phyloP scores from a whole-genome alignment of 64 coral and sea anemone genomes.

The Orbicella faveolata region DNA sequence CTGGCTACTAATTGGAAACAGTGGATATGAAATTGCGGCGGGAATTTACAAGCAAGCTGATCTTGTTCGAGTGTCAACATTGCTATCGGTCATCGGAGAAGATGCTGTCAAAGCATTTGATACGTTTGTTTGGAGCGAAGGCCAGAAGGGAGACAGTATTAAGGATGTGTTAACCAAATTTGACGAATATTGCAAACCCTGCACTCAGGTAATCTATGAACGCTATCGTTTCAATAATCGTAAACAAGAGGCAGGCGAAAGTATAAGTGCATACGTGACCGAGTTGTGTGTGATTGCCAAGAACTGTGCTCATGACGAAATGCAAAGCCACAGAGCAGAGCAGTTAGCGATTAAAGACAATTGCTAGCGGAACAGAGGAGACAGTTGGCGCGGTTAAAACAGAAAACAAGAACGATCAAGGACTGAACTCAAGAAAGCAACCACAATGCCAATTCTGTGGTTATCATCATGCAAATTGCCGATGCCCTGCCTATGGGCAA shows the following conservation, averaged over 20 bases:
- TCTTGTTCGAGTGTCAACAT: conserved; percentile 46
- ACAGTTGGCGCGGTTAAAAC: conserved; percentile 39
- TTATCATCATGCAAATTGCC: conserved; percentile 6
- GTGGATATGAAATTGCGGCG: conserved; percentile 43
- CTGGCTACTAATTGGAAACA: conserved; percentile 34
- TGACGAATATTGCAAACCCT: conserved; percentile 56
- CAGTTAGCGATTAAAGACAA: conserved; percentile 30
- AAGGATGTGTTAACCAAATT: neutral
- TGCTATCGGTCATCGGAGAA: conserved; percentile 37
- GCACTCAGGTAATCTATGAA: conserved; percentile 67
- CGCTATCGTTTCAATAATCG: conserved; percentile 55
- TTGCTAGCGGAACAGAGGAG: conserved; percentile 43
- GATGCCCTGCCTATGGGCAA: neutral
- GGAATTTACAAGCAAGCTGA: conserved; percentile 27
- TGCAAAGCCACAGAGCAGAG: conserved; percentile 68
- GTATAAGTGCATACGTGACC: conserved; percentile 15
- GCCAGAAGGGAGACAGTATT: neutral
- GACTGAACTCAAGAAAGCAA: conserved; percentile 14
- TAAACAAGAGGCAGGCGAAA: conserved; percentile 34
- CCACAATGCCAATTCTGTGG: conserved; percentile 52
- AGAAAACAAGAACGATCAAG: neutral
- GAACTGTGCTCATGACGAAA: conserved; percentile 51
- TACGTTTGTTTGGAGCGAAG: conserved; percentile 40
- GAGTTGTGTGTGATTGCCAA: conserved; percentile 30
- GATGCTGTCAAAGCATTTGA: conserved; percentile 49